Conservation (phyloP, 2,797 vertebrate species). For the Cephalopachus bancanus region DNA sequence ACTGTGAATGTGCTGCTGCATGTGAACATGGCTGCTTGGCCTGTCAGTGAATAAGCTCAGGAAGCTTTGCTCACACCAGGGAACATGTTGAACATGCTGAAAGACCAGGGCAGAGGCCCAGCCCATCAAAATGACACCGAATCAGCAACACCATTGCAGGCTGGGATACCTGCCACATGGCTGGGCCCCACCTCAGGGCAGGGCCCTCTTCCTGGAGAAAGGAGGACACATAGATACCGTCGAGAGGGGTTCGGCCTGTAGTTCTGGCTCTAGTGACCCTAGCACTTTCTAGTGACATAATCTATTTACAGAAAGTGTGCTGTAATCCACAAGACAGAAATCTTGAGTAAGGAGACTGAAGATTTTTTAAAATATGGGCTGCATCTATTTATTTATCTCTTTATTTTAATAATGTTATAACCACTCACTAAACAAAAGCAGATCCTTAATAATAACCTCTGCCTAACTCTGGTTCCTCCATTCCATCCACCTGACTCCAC, state of each 20-base stretch:
- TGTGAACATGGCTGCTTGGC: background rate
- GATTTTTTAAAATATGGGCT: background rate
- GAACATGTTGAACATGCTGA: background rate
- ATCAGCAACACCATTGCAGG: background rate
- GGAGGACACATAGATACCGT: background rate
- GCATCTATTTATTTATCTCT: background rate
- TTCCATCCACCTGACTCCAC: background rate
- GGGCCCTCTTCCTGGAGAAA: background rate
- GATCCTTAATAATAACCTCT: background rate
- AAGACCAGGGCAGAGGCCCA: background rate
- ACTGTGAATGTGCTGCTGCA: background rate
- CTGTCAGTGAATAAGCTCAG: background rate
- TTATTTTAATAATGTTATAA: background rate
- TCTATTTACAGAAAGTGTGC: background rate
- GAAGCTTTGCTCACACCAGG: background rate
- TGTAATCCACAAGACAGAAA: background rate
- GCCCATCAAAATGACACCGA: background rate
- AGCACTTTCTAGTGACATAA: background rate
- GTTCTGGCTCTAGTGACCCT: background rate
- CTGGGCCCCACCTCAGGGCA: background rate
- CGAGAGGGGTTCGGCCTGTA: background rate
- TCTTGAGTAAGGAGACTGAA: background rate
- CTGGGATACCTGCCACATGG: background rate
- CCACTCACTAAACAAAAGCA: conserved; percentile 17
- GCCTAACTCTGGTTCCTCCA: background rate